These are phyloP conservation scores for Chrysemys picta DNA, from an alignment of 2,113 vertebrate genomes.

Conservation along the genomic window DNA sequence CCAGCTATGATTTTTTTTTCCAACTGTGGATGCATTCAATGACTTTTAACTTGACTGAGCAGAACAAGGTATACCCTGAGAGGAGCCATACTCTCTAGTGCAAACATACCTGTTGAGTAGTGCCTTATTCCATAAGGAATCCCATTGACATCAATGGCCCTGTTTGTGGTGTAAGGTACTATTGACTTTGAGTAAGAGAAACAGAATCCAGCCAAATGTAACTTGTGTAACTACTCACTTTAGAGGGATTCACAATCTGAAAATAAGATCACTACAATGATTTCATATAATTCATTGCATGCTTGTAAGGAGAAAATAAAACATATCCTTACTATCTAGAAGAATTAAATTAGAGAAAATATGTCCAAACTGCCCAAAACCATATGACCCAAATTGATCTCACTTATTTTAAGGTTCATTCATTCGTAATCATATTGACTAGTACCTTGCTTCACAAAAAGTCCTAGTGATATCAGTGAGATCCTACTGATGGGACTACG, in stretches of 20 bases:
- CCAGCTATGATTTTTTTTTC: background rate
- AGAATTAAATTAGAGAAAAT: background rate
- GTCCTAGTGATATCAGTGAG: background rate
- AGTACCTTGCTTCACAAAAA: background rate
- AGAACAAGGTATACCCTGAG: background rate
- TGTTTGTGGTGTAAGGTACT: background rate
- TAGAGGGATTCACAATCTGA: background rate
- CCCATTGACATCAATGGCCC: background rate
- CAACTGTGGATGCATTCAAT: background rate
- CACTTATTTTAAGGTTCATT: background rate
- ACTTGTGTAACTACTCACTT: too few species aligned
- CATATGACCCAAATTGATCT: background rate
- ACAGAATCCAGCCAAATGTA: background rate
- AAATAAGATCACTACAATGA: background rate
- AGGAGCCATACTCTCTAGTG: background rate
- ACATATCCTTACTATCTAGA: background rate
- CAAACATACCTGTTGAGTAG: background rate
- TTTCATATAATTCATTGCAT: background rate
- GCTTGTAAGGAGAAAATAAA: background rate
- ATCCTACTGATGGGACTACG: background rate
- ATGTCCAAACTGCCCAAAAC: background rate
- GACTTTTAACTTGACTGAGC: background rate
- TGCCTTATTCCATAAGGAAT: background rate
- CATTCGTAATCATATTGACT: background rate
- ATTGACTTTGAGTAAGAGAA: background rate